Percentiles rank a stretch among this genome's conserved stretches.
Evolutionary conservation across 2,797 vertebrate species (phyloP).

Genomic region (Falco cherrug): DNA sequence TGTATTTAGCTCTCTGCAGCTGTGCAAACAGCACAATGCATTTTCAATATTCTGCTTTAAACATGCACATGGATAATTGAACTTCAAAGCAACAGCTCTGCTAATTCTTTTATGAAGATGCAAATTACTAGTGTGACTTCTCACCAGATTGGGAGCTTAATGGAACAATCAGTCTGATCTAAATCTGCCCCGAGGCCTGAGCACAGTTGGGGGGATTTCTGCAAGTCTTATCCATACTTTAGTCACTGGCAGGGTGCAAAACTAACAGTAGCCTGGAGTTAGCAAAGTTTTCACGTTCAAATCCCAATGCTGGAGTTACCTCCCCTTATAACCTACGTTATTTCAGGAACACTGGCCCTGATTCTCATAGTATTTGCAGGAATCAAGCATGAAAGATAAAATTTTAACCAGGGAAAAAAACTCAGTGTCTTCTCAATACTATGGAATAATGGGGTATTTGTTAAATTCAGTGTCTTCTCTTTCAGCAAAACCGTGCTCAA

Average conservation of each 20-base stretch:
- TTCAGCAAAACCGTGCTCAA: not conserved
- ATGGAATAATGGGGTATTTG: not conserved
- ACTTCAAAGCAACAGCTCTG: constrained; percentile 55
- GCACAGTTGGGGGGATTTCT: not conserved
- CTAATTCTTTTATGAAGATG: constrained; percentile 68
- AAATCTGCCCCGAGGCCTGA: constrained; percentile 16
- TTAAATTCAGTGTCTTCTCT: not conserved
- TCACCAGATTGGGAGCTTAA: constrained; percentile 50
- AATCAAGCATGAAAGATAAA: not conserved
- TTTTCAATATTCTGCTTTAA: constrained; percentile 35
- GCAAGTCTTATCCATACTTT: constrained; percentile 26
- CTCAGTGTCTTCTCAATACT: not conserved
- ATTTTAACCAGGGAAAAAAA: not conserved
- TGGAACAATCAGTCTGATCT: constrained; percentile 41
- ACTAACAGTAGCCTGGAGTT: constrained; percentile 32
- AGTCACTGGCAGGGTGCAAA: not conserved
- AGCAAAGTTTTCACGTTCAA: not conserved
- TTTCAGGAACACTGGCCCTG: not conserved
- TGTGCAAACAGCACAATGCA: constrained; percentile 48
- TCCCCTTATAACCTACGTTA: not conserved
- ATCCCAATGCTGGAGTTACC: not conserved
- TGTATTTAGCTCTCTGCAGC: constrained; percentile 28
- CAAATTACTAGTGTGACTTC: constrained; percentile 67
- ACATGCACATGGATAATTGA: constrained; percentile 54
- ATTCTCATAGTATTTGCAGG: not conserved